Evolutionary conservation across 2,113 vertebrate species (phyloP), one percentile per base, ranked within the genome.

Genomic region (Nycticorax nycticorax): DNA sequence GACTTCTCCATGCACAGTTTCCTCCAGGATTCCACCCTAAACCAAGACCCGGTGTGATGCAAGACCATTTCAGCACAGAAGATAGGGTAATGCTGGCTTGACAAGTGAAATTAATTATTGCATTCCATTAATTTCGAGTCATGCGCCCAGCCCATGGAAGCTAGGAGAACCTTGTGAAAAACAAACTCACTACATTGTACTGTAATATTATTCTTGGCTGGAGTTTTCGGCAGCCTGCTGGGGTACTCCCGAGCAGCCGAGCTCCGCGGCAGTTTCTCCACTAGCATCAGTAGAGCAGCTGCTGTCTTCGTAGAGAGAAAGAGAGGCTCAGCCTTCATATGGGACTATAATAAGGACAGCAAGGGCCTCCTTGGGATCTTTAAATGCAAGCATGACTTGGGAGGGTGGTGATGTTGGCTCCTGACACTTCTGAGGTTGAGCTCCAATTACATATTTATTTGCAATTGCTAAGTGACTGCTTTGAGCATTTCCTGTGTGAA

Each of bases 91-190:
- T 85, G 50, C 88, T 89, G 91, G 94, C 93, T 95, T 97, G 97
- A 97, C 96, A 98, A 97, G 97, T 57, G 57, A 97, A 98, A 98
- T 97, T 97, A 97, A 96, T 98, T 94, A 97, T 77, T 95, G 96
- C 97, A 98, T 98, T 98, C 97, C 97, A 97, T 97, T 97, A 97
- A 97, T 98, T 97, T 92, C 96, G 95, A 97, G 95, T 97, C 97
- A 98, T 98, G 89, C 37, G 0, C 96, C 97, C 91, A 95, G 92
- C 97, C 97, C 93, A 96, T 96, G 93, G 92, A 97, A 97, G 96
- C 75, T 75, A 71, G 86, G 95, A 97, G 93, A 96, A 88, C 80
- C 93, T 95, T 96, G 97, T 96, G 96, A 94, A 97, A 98, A 97
- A 98, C 97, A 97, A 96, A 95, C 95, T 97, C 85, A 39, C 93